Evolutionary conservation across 2,888 invertebrate genomes (phyloP), one percentile per base, ranked within the genome.

Genomic region (Tenthredo livida): DNA sequence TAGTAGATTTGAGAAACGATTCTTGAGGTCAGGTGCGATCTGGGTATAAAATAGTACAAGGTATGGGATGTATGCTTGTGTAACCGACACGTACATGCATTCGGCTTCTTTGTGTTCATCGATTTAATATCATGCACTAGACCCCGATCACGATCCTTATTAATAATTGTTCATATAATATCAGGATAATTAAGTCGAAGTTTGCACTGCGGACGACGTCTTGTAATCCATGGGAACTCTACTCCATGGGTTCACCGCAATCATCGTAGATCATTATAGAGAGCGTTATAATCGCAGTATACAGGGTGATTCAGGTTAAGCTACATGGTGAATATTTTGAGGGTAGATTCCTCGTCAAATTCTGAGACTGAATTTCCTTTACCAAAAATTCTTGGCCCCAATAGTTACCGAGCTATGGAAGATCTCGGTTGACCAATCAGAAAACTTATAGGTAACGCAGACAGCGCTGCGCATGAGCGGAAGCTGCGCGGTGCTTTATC

Each of bases 181-280:
- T 80, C 80, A 58, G 7, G 61, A 80, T 80, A 61, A 80, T 61
- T 80, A 80, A 80, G 50, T 61, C 15, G 33, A 80, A 80, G 80
- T 80, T 80, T 80, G 80, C 61, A 58, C 58, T 80, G 40, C 1
- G 61, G 37, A 61, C 40, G 80, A 80, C 80, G 61, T 25, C 21
- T 80, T 47, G 80, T 80, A 40, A 80, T 80, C 7, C 21, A 80
- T 61, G 9, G 61, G 12, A 7, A n/a, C 80, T 58, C 80, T 61
- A 80, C 80, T 58, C 80, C 25, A 80, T 80, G 5, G 9, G n/a
- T n/a, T n/a, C 15, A 37, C 29, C 50, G 37, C 21, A 80, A 80
- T 80, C 80, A 80, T 80, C 61, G 61, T 80, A 80, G 80, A 80
- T 80, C 80, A 80, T 17, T 3, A 47, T 33, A 75, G 29, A 47